These are phyloP conservation scores for Sternotherus odoratus DNA, from an alignment of 2,797 vertebrate species.

Conservation along the genomic window DNA sequence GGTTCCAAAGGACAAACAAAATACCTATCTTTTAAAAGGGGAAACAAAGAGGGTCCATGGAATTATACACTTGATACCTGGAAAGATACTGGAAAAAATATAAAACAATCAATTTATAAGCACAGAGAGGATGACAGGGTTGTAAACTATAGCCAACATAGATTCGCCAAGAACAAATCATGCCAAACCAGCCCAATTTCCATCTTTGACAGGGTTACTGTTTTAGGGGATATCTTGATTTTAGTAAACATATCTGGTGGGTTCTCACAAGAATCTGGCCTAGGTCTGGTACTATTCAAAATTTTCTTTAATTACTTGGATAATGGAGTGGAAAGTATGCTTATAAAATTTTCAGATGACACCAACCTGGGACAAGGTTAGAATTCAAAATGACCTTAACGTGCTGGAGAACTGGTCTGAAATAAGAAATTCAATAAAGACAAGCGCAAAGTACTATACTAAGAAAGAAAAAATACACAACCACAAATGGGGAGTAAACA, in stretches of 20 bases:
- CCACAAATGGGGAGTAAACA: no score
- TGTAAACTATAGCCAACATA: not conserved
- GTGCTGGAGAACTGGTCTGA: no score
- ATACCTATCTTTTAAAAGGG: no score
- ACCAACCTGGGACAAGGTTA: not conserved
- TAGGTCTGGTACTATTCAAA: not conserved
- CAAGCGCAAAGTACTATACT: no score
- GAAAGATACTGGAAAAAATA: no score
- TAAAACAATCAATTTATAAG: not conserved
- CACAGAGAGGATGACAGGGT: not conserved
- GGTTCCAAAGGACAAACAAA: not conserved
- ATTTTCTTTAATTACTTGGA: not conserved
- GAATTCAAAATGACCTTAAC: no score
- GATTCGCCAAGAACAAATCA: not conserved
- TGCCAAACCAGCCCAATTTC: not conserved
- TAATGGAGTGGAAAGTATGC: not conserved
- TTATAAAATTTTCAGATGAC: not conserved
- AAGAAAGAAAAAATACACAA: no score
- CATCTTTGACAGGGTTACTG: not conserved
- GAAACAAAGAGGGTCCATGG: no score
- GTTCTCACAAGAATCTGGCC: not conserved
- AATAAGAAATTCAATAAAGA: no score
- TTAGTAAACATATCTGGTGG: not conserved
- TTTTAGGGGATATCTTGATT: not conserved
- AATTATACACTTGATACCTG: no score